Evolutionary conservation across 2,113 vertebrate genomes (phyloP), one percentile per base, ranked within the genome.

Genomic region (Patagioenas fasciata): DNA sequence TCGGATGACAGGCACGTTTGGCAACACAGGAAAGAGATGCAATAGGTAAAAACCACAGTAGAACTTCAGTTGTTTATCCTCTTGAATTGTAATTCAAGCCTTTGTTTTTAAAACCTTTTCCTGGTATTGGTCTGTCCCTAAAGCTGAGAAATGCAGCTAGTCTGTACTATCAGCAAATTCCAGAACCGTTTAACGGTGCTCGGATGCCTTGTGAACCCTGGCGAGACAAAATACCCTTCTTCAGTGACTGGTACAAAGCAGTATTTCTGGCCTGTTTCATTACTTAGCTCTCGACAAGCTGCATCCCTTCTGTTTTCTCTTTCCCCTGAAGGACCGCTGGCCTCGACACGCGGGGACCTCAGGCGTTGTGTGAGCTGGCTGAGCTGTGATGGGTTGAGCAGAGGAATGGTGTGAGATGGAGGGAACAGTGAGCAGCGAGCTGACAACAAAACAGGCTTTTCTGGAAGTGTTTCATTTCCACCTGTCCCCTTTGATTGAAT

Each of bases 31-130:
- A 92, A 96, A 73, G 85, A 95, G 75, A 70, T 86, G 92, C 72
- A 93, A 53, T 95, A 95, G 92, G 95, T 97, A n/a, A 44, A 95
- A 96, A 95, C 91, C 96, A 66, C 92, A 91, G 77, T 8, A 84
- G 34, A 71, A 60, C 57, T 92, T 94, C 73, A 79, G 93, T 87
- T 94, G 75, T 94, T 96, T 95, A 86, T 82, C 40, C 79, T 61
- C 64, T 62, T 54, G 74, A 92, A 85, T 61, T 91, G 73, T 92
- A 88, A 89, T 65, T 60, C 61, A 87, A 1, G 29, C 73, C 48
- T 96, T 87, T 94, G 69, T 89, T 95, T 95, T 88, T 65, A 81
- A 92, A 85, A 48, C 38, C 24, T 92, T 84, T 93, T 82, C 53
- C 44, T 93, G 84, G 25, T 92, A 44, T 20, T 91, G 36, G 36